These are phyloP conservation scores for Ormyrus nitidulus DNA, from an alignment of 2,888 invertebrate species.

Conservation along the genomic window DNA sequence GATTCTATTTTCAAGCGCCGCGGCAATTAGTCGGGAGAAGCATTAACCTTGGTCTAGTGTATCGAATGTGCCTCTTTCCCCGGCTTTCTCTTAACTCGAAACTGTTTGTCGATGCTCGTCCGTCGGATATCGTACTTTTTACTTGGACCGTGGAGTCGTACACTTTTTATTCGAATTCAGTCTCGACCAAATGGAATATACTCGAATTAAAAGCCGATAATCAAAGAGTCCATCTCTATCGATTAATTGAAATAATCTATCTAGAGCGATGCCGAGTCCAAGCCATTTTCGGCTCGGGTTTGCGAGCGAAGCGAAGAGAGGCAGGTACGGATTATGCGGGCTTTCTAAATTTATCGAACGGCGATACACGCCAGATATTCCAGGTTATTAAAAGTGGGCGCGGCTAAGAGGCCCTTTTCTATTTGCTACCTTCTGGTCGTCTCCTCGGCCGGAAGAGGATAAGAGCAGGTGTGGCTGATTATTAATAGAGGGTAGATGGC, in stretches of 20 bases:
- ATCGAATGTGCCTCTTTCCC: too few relatives aligned
- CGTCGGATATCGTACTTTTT: neutral
- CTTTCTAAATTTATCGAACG: conserved; percentile 70
- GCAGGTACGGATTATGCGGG: conserved; percentile 13
- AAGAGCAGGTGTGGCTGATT: conserved; percentile 71
- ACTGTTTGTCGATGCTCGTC: too few relatives aligned
- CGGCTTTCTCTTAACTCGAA: too few relatives aligned
- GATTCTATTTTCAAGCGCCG: neutral
- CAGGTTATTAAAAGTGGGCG: conserved; percentile 74
- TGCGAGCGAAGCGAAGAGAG: conserved; percentile 42
- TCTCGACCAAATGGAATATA: too few relatives aligned
- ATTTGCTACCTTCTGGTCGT: neutral
- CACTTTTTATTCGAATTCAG: too few relatives aligned
- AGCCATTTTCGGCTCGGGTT: conserved; percentile 28
- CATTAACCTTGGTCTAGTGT: too few relatives aligned
- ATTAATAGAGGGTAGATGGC: conserved; percentile 67
- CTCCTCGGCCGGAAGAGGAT: conserved; percentile 55
- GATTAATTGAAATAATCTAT: too few relatives aligned
- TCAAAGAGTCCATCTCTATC: too few relatives aligned
- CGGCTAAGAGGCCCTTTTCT: conserved; percentile 52
- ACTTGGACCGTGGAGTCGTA: neutral
- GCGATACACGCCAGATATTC: conserved; percentile 66
- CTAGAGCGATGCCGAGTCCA: too few relatives aligned
- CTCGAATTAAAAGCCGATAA: too few relatives aligned
- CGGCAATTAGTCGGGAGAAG: too few relatives aligned